Base-by-base conservation (phyloP, 1,140 invertebrate genomes). In the Melanaphis sacchari region DNA sequence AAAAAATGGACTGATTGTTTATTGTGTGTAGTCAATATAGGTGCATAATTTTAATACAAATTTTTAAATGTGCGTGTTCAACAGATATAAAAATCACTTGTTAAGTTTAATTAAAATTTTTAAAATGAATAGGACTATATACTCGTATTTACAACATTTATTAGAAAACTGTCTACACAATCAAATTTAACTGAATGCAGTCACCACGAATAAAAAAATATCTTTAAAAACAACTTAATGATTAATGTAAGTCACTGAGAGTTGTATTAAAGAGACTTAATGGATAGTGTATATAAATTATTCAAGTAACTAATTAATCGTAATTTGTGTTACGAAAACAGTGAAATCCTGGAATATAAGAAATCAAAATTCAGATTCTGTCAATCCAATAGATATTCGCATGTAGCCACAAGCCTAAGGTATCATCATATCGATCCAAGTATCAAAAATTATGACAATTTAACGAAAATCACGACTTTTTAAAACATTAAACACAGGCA, bases 241-340 rank as follows among this genome's bases (percentile, higher is more conserved):
- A 0, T 43, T 43, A 43, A 66, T n/a, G n/a, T n/a, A n/a, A 66
- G 15, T 66, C 18, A 66, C 54, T 31, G 2, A 59, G 31, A 59
- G 26, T 59, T 59, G 6, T n/a, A 66, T n/a, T n/a, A n/a, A n/a
- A n/a, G 15, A 31, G n/a, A n/a, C 31, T n/a, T 66, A 18, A 66
- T 18, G n/a, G 18, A n/a, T n/a, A 0, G n/a, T 66, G 59, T 15
- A n/a, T n/a, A 11, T 0, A 4, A 1, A 11, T n/a, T 5, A n/a
- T n/a, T n/a, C n/a, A n/a, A n/a, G n/a, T n/a, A n/a, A n/a, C 18
- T n/a, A 31, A 66, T 1, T 18, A 66, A n/a, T 76, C 5, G 3
- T 76, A 24, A 18, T 76, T n/a, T n/a, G 15, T 76, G 5, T n/a
- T n/a, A 36, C 31, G 18, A 15, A 76, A 76, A 76, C 15, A 4